Conservation (phyloP, 1,140 invertebrate genomes). For the Pseudomyrmex flavicornis region DNA sequence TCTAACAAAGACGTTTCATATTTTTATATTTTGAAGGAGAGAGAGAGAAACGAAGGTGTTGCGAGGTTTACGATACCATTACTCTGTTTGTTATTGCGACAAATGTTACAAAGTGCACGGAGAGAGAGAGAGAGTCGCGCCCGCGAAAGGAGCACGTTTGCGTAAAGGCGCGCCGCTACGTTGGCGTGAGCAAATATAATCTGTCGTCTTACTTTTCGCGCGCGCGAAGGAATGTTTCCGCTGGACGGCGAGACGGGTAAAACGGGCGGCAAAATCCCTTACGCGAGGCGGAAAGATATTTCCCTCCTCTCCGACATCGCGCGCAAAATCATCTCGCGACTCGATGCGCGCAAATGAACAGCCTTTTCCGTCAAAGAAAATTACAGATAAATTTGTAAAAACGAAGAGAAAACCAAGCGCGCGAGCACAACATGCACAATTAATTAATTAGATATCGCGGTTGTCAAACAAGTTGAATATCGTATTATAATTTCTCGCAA, state of each 20-base stretch:
- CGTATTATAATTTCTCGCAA: too few relatives aligned
- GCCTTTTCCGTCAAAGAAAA: not conserved
- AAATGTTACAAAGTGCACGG: conserved; percentile 41
- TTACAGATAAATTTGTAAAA: not conserved
- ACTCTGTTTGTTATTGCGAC: conserved; percentile 63
- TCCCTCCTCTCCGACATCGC: not conserved
- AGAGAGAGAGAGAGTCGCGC: conserved; percentile 4
- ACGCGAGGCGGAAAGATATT: not conserved
- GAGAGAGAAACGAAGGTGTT: not conserved
- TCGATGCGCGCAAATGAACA: conserved; percentile 32
- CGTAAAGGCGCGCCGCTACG: conserved; percentile 22
- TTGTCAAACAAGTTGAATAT: too few relatives aligned
- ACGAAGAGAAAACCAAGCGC: too few relatives aligned
- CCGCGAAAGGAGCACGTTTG: conserved; percentile 48
- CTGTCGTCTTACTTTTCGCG: conserved; percentile 31
- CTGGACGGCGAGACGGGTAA: not conserved
- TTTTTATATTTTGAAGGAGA: conserved; percentile 61
- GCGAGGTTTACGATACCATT: conserved; percentile 54
- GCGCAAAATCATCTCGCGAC: too few relatives aligned
- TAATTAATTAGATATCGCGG: too few relatives aligned
- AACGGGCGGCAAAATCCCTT: conserved; percentile 9
- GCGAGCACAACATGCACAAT: too few relatives aligned
- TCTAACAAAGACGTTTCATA: conserved; percentile 61
- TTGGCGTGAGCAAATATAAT: conserved; percentile 53
- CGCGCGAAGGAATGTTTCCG: conserved; percentile 10